Conservation (phyloP, 2,888 invertebrate species). For the Blastobasis adustella region DNA sequence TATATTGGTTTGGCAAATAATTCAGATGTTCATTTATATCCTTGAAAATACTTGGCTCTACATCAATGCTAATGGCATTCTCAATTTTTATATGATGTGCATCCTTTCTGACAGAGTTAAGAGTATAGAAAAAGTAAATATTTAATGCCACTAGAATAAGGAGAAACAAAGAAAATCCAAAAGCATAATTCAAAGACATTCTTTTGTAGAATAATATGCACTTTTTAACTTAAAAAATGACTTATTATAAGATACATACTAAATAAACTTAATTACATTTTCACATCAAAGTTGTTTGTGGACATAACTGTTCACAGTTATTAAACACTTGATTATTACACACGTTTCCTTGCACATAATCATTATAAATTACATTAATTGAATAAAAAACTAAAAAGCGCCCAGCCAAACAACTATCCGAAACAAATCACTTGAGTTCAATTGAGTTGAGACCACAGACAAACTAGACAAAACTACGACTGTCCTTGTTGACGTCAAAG, state of each 20-base stretch:
- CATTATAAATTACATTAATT: not conserved
- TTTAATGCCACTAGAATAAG: slow-evolving; percentile 55
- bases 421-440: too few relatives aligned
- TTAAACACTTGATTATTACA: not conserved
- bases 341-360: not conserved
- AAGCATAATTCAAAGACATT: slow-evolving; percentile 66
- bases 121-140: slow-evolving; percentile 59
- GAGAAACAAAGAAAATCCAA: slow-evolving; percentile 57
- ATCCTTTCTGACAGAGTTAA: slow-evolving; percentile 40
- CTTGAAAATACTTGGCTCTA: slow-evolving; percentile 37
- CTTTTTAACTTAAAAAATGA: not conserved
- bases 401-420: not conserved
- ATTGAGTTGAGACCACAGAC: too few relatives aligned
- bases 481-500: too few relatives aligned
- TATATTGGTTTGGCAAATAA: slow-evolving; percentile 53
- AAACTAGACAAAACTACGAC: too few relatives aligned
- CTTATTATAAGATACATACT: too few relatives aligned
- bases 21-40: slow-evolving; percentile 57
- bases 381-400: slow-evolving; percentile 12
- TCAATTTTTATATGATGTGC: slow-evolving; percentile 28
- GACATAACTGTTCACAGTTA: not conserved
- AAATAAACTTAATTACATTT: too few relatives aligned
- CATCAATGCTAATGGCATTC: slow-evolving; percentile 40
- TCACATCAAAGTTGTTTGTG: not conserved
- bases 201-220: not conserved